Evolutionary conservation across 2,888 invertebrate species (phyloP), one percentile per base, ranked within the genome.

Genomic region (Muschampia plurimacula): DNA sequence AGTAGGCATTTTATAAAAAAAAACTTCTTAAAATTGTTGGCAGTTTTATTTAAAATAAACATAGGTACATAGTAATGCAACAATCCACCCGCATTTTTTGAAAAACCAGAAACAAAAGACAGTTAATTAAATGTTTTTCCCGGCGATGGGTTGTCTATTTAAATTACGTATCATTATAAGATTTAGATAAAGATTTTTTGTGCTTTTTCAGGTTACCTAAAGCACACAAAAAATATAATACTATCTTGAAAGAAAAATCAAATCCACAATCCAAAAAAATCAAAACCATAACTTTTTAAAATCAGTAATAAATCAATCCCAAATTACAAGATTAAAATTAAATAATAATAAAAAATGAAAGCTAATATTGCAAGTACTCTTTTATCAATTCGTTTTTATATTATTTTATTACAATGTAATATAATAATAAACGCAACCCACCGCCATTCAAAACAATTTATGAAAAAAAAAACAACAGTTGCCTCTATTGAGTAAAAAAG

Each of bases 401-500:
- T 39, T 2, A 7, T 39, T 39, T 6, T 6, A 41, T 41, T 9
- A 2, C 6, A 49, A 10, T 49, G 0, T 2, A 12, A 49, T 49
- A 13, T 49, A 12, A 49, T 5, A 49, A 49, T 49, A 52, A 52
- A 15, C 2, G 15, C n/a, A 15, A 52, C n/a, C 60, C 60, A 36
- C 60, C 60, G 60, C 32, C 60, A 36, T 60, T 32, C 13, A 60
- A 60, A 60, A 36, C 36, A 32, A 60, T n/a, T 13, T 3, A 60
- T 32, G 36, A 13, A n/a, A 22, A 60, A 36, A 70, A 65, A 64
- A 36, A 1, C n/a, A 28, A 57, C 64, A 32, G 9, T 66, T 44
- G 12, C 12, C 55, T 36, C 55, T 52, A n/a, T 32, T 8, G 22
- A 69, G 32, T 63, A n/a, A n/a, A 73, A 78, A 78, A 81, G 75